Percentiles rank a stretch among this genome's conserved stretches.
These are phyloP conservation scores for Latrodectus elegans DNA, from an alignment of 2,888 invertebrate genomes.

Conservation along the genomic window DNA sequence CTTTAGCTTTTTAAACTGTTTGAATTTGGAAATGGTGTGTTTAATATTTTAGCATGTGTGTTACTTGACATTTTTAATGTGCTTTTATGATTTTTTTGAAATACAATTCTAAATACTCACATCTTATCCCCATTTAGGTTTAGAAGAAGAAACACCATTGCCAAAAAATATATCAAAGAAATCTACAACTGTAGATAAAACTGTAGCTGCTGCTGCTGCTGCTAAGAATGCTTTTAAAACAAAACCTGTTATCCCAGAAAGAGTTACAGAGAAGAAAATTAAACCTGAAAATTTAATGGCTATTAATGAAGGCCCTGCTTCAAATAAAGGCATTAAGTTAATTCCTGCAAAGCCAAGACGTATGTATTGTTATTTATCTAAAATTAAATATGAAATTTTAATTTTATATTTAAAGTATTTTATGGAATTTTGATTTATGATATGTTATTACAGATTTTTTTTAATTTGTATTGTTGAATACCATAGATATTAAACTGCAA, in stretches of 20 bases:
- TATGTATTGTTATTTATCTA: conserved; percentile 78
- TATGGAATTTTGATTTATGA: too few species aligned
- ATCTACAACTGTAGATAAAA: conserved; percentile 56
- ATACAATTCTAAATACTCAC: neutral
- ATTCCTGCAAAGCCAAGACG: conserved; percentile 92
- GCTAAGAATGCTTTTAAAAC: conserved; percentile 71
- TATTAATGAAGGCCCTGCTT: conserved; percentile 70
- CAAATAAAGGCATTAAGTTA: conserved; percentile 85
- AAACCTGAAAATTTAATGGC: conserved; percentile 77
- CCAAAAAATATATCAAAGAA: conserved; percentile 76
- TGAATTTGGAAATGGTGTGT: too few species aligned
- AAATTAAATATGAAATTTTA: neutral
- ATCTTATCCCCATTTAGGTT: conserved; percentile 74
- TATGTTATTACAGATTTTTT: too few species aligned
- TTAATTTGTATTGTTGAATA: too few species aligned
- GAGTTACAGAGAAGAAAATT: conserved; percentile 84
- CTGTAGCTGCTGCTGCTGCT: conserved; percentile 70
- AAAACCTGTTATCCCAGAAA: conserved; percentile 75
- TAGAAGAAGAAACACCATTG: conserved; percentile 81
- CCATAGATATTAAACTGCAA: too few species aligned
- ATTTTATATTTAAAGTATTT: too few species aligned
- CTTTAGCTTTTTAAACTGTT: too few species aligned
- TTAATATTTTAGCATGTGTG: too few species aligned
- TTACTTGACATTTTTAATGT: neutral
- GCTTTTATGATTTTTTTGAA: neutral